phyloP scores from a whole-genome alignment of 2,113 vertebrate genomes.

The Macheiramphus alcinus region DNA sequence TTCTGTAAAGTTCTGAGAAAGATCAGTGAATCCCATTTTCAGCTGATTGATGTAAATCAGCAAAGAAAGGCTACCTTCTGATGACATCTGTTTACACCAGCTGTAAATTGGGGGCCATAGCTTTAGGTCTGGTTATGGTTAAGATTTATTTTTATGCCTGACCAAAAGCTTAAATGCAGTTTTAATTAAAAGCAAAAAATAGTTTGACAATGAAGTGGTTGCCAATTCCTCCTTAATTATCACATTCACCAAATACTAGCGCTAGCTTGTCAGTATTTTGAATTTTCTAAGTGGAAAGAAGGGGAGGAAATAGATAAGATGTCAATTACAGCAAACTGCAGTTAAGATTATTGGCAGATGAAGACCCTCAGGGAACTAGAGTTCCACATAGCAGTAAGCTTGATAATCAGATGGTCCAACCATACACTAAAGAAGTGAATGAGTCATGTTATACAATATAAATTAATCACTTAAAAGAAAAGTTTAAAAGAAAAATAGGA shows the following conservation, averaged over 20 bases:
- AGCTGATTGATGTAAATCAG: not conserved
- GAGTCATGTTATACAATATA: not conserved
- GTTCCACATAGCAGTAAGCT: not conserved
- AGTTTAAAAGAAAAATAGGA: not conserved
- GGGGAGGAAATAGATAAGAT: constrained; percentile 33
- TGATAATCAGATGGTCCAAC: constrained; percentile 38
- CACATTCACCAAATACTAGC: not conserved
- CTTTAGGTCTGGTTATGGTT: not conserved
- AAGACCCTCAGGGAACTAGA: not conserved
- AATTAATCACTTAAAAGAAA: not conserved
- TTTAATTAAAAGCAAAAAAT: not conserved
- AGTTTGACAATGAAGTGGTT: not conserved
- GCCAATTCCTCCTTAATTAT: constrained; percentile 11
- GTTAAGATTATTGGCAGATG: constrained; percentile 54
- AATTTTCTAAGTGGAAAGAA: constrained; percentile 33
- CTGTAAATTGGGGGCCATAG: not conserved
- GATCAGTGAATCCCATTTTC: not conserved
- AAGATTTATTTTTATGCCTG: not conserved
- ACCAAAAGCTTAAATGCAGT: not conserved
- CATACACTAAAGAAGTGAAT: not conserved
- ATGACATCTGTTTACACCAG: not conserved
- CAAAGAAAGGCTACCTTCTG: not conserved
- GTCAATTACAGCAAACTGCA: constrained; percentile 34
- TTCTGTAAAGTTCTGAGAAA: not conserved
- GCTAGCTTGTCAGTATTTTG: not conserved